A percentile compares a stretch with the other conserved stretches of the same genome.
These are phyloP conservation scores for Amia ocellicauda DNA, from an alignment of 2,113 vertebrate species.

Conservation along the genomic window DNA sequence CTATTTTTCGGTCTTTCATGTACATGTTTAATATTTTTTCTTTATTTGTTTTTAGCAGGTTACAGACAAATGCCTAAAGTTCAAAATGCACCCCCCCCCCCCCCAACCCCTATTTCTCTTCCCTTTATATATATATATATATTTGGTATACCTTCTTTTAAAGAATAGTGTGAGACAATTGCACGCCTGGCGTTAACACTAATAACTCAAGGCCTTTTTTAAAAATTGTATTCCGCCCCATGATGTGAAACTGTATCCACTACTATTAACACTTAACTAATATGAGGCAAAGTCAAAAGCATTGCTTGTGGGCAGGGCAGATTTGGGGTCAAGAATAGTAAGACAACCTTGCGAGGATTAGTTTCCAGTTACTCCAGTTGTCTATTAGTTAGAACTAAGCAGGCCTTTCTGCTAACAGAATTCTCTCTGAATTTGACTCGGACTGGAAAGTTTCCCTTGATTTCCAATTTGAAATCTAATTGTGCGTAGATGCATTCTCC, in stretches of 20 bases:
- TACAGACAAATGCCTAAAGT: background rate
- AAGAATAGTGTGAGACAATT: conserved; percentile 8
- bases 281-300: background rate
- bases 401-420: too few relatives aligned
- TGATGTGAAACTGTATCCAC: background rate
- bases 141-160: conserved; percentile 12
- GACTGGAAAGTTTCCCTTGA: too few relatives aligned
- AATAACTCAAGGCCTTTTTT: conserved; percentile 9
- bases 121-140: background rate
- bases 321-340: background rate
- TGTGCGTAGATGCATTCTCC: too few relatives aligned
- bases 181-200: conserved; percentile 19
- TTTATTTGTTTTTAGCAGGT: conserved; percentile 6
- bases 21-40: conserved; percentile 1
- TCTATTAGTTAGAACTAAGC: too few relatives aligned
- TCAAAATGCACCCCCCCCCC: too few relatives aligned
- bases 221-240: background rate
- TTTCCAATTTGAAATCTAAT: background rate
- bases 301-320: background rate
- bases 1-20: background rate
- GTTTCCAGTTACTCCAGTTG: background rate
- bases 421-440: too few relatives aligned
- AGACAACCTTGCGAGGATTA: background rate
- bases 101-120: background rate
- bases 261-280: background rate